Conservation (phyloP, 1,140 invertebrate genomes). For the Drosophila kurseongensis region DNA sequence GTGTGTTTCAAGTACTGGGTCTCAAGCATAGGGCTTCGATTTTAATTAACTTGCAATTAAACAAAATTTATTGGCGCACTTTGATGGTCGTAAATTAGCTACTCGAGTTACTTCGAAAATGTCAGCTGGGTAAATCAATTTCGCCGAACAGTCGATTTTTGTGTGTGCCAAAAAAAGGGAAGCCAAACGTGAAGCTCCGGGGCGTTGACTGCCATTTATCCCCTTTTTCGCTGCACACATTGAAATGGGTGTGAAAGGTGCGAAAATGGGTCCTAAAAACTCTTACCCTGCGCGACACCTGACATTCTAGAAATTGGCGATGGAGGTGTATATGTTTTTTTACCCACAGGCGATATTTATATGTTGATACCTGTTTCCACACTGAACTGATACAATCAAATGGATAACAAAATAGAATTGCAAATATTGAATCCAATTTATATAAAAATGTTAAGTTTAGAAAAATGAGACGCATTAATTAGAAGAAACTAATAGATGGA, state of each 20-base stretch:
- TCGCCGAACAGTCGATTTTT: slow-evolving; percentile 11
- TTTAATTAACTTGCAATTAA: slow-evolving; percentile 81
- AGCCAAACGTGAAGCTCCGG: slow-evolving; percentile 24
- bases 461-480: no score
- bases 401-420: no score
- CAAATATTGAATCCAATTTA: no score
- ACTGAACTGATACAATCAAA: no score
- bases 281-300: background rate
- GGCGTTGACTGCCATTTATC: slow-evolving; percentile 15
- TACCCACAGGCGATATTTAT: no score
- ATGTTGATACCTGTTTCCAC: no score
- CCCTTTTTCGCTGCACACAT: background rate
- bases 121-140: slow-evolving; percentile 69
- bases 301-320: slow-evolving; percentile 11
- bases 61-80: slow-evolving; percentile 74
- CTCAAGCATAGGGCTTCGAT: slow-evolving; percentile 37
- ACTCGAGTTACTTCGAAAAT: slow-evolving; percentile 53
- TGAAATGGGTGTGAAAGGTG: slow-evolving; percentile 14
- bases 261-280: slow-evolving; percentile 19
- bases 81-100: slow-evolving; percentile 78
- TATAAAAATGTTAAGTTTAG: no score
- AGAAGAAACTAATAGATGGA: no score
- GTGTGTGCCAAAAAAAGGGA: slow-evolving; percentile 19
- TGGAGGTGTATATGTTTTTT: background rate
- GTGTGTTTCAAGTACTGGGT: slow-evolving; percentile 9